Evolutionary conservation across 2,888 invertebrate species (phyloP), one percentile per base, ranked within the genome.

Genomic region (Panzeria rudis): DNA sequence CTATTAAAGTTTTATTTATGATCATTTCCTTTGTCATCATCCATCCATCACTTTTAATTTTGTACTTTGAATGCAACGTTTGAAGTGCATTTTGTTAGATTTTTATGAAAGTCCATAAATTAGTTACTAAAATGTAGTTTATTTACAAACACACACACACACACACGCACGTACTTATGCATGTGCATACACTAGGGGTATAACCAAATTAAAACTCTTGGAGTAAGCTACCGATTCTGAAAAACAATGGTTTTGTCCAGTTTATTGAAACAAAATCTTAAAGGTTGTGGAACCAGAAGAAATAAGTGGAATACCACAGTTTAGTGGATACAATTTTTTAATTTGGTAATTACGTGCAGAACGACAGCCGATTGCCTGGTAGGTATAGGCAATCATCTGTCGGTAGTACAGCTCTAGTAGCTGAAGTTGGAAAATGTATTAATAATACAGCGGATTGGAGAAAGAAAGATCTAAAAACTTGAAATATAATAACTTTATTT

Each of bases 21-120:
- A 47, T 47, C 15, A 7, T 47, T 47, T 47, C 47, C 47, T 29
- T 32, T 8, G 29, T 8, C 15, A 32, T 17, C 3, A 32, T 17
- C 3, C 20, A 9, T 54, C 6, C 29, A 29, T 5, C 38, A 25
- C 23, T 25, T 44, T 20, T 32, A 17, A 35, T 50, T 68, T 68
- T 50, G 17, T 32, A 44, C 15, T 59, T 61, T 47, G 47, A 73
- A 61, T 61, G 47, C 47, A 61, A 47, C 35, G 23, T 73, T 73
- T 73, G 47, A 61, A 73, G 20, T 61, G 50, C 61, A 61, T 73
- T 73, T 73, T 35, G 5, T 23, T 17, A 6, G 47, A 73, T 50
- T 38, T 59, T 17, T 20, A 20, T 38, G n/a, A n/a, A 41, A 35
- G 15, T 52, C n/a, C 23, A 56, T 71, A 56, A 71, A 56, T 71